Conservation (phyloP, 2,888 invertebrate species). For the Rugalucina vietnamica region DNA sequence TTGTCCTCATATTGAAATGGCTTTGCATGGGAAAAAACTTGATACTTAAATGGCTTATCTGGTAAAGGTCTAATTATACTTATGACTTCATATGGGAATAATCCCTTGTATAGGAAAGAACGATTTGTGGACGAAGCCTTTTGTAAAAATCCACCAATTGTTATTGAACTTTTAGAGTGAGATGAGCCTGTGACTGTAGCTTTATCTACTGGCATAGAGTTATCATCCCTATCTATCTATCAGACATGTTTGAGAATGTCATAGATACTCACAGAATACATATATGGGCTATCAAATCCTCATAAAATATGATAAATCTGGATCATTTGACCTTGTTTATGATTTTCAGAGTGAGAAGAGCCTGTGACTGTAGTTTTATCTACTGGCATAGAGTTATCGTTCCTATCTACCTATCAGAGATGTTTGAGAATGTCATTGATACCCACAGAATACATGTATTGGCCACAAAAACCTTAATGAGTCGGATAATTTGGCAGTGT, state of each 20-base stretch:
- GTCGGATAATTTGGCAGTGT: too few relatives aligned
- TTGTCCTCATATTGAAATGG: too few relatives aligned
- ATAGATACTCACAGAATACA: conserved; percentile 88
- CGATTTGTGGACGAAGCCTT: too few relatives aligned
- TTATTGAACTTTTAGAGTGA: conserved; percentile 86
- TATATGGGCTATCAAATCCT: conserved; percentile 84
- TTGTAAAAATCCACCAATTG: too few relatives aligned
- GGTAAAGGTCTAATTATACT: too few relatives aligned
- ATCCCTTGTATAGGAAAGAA: too few relatives aligned
- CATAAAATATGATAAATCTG: too few relatives aligned
- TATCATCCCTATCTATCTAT: conserved; percentile 90
- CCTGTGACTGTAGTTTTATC: conserved; percentile 91
- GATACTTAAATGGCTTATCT: too few relatives aligned
- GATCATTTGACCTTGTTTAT: too few relatives aligned
- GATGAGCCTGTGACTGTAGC: conserved; percentile 89
- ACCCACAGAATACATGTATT: conserved; percentile 87
- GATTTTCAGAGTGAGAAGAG: conserved; percentile 86
- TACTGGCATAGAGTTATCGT: conserved; percentile 92
- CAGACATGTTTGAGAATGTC: conserved; percentile 89
- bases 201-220: conserved; percentile 93
- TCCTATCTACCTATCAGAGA: conserved; percentile 90
- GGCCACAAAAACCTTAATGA: not conserved
- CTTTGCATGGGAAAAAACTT: too few relatives aligned
- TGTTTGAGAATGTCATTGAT: conserved; percentile 89
- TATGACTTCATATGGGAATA: too few relatives aligned